Percentiles rank a stretch among this genome's conserved stretches.
Conservation (phyloP, 2,888 invertebrate species). For the Stenodema calcarata region DNA sequence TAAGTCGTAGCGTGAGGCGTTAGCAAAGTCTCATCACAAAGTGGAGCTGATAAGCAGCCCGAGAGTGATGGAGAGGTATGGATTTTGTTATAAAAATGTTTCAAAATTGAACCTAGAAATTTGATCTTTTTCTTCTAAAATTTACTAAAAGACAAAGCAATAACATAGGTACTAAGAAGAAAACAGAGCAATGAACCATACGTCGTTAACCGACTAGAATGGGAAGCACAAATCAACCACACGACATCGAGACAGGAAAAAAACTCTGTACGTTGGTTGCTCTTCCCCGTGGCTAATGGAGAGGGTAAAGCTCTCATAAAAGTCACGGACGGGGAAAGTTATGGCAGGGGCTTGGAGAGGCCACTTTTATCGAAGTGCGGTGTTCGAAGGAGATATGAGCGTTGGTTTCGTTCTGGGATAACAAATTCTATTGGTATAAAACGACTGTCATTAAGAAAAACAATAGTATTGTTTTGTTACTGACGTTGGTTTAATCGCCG, state of each 20-base stretch:
- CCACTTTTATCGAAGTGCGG: not conserved
- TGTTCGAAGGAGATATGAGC: not conserved
- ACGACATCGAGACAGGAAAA: not conserved
- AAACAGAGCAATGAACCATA: not conserved
- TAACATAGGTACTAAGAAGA: not conserved
- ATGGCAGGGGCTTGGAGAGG: not conserved
- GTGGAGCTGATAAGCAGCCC: no score
- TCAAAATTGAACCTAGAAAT: no score
- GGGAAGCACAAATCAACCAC: not conserved
- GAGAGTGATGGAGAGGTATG: no score
- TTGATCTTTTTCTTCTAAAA: no score
- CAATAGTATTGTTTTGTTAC: no score
- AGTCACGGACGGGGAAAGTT: not conserved
- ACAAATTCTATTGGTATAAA: not conserved
- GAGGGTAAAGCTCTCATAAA: not conserved
- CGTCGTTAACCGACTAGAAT: not conserved
- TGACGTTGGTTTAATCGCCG: no score
- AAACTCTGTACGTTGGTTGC: not conserved
- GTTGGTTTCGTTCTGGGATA: not conserved
- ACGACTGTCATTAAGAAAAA: no score
- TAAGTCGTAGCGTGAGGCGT: no score
- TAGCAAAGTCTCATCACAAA: no score
- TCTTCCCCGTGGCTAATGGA: not conserved
- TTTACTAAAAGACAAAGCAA: not conserved
- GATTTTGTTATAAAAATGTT: no score